Conservation (phyloP, 2,797 vertebrate species). For the Alca torda region DNA sequence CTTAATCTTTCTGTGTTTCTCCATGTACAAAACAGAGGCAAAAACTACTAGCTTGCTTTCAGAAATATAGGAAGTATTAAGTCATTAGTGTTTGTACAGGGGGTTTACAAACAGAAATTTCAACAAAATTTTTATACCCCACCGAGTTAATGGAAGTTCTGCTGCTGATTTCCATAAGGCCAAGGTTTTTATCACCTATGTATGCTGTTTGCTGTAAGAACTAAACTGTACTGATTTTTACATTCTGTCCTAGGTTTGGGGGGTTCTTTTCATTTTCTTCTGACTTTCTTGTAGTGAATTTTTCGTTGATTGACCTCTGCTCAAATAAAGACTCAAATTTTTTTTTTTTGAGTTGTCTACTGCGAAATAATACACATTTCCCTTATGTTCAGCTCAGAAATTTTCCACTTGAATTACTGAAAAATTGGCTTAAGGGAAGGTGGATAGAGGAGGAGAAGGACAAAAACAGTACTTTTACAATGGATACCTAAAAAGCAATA, state of each 20-base stretch:
- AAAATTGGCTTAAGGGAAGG: neutral
- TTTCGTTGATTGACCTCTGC: neutral
- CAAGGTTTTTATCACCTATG: neutral
- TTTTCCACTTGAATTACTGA: constrained; percentile 6
- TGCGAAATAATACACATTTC: neutral
- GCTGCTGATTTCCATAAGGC: neutral
- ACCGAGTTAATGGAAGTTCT: neutral
- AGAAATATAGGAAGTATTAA: neutral
- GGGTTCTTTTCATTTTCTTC: neutral
- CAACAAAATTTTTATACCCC: neutral
- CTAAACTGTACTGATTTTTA: neutral
- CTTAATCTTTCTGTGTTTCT: neutral
- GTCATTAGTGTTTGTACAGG: neutral
- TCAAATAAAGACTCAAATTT: neutral
- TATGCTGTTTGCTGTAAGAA: neutral
- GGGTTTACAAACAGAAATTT: neutral
- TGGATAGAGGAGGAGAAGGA: neutral
- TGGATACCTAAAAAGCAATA: neutral
- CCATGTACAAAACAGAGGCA: neutral
- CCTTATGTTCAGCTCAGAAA: neutral
- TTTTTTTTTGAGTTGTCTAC: neutral
- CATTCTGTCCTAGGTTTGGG: neutral
- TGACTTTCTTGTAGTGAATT: neutral
- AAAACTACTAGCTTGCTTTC: neutral
- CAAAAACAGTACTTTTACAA: neutral